These are phyloP conservation scores for Dendrocopos noguchii DNA, from an alignment of 2,113 vertebrate genomes.

Conservation along the genomic window DNA sequence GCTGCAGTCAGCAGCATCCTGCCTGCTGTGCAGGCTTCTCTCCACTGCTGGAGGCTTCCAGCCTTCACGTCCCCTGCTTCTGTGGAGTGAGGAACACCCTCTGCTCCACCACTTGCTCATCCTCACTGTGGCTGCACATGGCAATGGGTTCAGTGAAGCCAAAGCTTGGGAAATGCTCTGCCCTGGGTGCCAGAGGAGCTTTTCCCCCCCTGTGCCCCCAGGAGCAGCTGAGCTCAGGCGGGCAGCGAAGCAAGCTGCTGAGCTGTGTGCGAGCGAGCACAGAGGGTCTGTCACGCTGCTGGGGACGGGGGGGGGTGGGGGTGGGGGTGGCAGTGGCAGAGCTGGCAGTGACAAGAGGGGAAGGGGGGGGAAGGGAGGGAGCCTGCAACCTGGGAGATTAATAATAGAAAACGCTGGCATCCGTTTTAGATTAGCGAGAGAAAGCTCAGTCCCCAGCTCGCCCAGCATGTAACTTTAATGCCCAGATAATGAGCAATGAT, in stretches of 20 bases:
- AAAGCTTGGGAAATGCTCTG: background rate
- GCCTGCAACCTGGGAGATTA: background rate
- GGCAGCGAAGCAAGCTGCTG: background rate
- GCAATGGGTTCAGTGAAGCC: background rate
- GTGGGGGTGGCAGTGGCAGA: background rate
- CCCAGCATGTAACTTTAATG: slow-evolving; percentile 65
- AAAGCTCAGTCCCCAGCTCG: slow-evolving; percentile 55
- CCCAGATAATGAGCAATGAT: slow-evolving; percentile 58
- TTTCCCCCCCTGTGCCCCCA: background rate
- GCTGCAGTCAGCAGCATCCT: background rate
- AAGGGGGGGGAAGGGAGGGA: background rate
- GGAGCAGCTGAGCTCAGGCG: accelerated
- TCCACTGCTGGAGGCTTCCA: background rate
- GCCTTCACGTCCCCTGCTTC: accelerated
- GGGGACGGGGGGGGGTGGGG: background rate
- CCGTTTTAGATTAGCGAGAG: slow-evolving; percentile 49
- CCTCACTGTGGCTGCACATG: accelerated
- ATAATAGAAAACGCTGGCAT: slow-evolving; percentile 54
- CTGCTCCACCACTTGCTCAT: background rate
- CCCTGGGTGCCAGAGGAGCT: accelerated
- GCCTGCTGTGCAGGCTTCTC: background rate
- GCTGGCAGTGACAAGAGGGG: background rate
- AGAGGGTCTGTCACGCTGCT: background rate
- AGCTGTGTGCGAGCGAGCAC: background rate
- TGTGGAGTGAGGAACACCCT: accelerated